Conservation (phyloP, 1,140 invertebrate genomes). For the Bombus pascuorum region DNA sequence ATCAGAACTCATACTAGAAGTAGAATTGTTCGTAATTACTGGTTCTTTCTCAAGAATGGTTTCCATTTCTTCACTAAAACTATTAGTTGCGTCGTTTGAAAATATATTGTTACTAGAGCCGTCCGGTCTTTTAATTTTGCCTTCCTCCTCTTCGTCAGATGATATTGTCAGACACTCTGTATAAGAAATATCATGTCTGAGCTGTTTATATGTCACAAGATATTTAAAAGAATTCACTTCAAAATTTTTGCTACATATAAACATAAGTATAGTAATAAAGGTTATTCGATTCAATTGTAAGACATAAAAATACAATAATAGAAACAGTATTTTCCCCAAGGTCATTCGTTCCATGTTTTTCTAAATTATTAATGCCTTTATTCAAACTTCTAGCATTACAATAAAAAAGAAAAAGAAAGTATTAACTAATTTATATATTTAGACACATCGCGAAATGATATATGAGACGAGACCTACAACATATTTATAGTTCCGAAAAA, state of each 20-base stretch:
- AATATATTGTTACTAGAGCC: constrained; percentile 42
- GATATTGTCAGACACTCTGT: constrained; percentile 81
- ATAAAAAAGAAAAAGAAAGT: neutral
- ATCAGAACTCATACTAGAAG: constrained; percentile 54
- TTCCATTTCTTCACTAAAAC: constrained; percentile 65
- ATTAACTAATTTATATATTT: neutral
- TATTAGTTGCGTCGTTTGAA: constrained; percentile 41
- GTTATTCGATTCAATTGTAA: neutral
- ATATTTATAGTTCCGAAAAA: neutral
- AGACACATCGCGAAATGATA: neutral
- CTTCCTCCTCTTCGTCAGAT: constrained; percentile 79
- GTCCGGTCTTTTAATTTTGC: constrained; percentile 49
- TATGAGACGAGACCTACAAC: neutral
- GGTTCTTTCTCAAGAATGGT: constrained; percentile 82
- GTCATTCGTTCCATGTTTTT: neutral
- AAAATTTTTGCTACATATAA: neutral
- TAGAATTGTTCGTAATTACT: constrained; percentile 78
- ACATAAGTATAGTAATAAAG: neutral
- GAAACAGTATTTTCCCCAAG: neutral
- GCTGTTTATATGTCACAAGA: neutral
- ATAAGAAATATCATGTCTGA: constrained; percentile 26
- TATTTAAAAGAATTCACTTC: neutral
- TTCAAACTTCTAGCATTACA: neutral
- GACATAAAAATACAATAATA: neutral
- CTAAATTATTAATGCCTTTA: neutral